phyloP scores from a whole-genome alignment of 2,888 invertebrate species.

The Meandrusa payeni region DNA sequence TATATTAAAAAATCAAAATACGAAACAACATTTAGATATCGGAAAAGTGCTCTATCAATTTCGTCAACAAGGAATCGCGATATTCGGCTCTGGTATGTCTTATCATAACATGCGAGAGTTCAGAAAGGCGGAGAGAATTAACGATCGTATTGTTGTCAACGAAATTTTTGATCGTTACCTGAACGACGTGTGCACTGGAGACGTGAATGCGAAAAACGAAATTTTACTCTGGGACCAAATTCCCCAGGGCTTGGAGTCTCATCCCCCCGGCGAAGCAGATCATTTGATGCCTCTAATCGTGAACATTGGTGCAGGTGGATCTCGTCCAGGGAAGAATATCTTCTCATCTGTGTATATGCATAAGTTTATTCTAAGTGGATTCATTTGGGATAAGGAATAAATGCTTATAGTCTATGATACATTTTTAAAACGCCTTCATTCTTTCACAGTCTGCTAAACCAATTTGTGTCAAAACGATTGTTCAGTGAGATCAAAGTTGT shows the following conservation, averaged over 20 bases:
- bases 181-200: slow-evolving; percentile 34
- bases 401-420: no score
- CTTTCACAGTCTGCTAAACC: no score
- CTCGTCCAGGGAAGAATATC: slow-evolving; percentile 36
- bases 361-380: slow-evolving; percentile 44
- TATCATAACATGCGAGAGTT: slow-evolving; percentile 43
- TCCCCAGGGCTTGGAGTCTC: slow-evolving; percentile 35
- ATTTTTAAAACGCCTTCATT: no score
- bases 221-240: slow-evolving; percentile 38
- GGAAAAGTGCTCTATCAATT: slow-evolving; percentile 44
- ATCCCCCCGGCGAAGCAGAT: slow-evolving; percentile 43
- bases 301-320: slow-evolving; percentile 42
- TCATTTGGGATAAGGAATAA: slow-evolving; percentile 37
- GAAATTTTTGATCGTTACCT: slow-evolving; percentile 36
- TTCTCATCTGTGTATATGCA: slow-evolving; percentile 35
- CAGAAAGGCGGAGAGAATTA: slow-evolving; percentile 19
- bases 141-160: slow-evolving; percentile 31
- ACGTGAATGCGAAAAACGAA: slow-evolving; percentile 22
- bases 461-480: no score
- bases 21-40: slow-evolving; percentile 40
- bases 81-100: slow-evolving; percentile 49
- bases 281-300: slow-evolving; percentile 52
- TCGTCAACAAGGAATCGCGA: slow-evolving; percentile 42
- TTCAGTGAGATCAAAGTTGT: no score
- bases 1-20: slow-evolving; percentile 43